A percentile compares a stretch with the other conserved stretches of the same genome.
phyloP scores from a whole-genome alignment of 2,113 vertebrate genomes.

The Pithys albifrons region DNA sequence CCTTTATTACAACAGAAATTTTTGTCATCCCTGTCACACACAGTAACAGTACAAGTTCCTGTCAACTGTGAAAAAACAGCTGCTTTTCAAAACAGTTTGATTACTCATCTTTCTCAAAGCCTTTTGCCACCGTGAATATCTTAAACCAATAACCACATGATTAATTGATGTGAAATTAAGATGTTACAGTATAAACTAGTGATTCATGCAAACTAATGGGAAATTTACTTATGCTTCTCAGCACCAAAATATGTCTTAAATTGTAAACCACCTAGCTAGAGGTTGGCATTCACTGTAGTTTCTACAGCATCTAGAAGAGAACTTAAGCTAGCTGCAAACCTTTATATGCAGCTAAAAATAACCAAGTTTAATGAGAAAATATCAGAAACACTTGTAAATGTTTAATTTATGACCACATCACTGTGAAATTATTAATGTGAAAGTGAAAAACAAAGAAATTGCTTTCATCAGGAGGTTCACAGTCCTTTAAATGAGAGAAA shows the following conservation, averaged over 20 bases:
- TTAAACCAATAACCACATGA: conserved; percentile 9
- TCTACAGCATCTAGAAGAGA: background rate
- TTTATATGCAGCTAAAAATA: conserved; percentile 10
- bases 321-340: background rate
- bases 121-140: background rate
- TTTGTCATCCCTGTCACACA: background rate
- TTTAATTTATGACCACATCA: conserved; percentile 17
- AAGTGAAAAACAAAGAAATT: conserved; percentile 20
- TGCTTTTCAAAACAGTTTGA: background rate
- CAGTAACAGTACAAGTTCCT: background rate
- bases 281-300: background rate
- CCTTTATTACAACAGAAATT: background rate
- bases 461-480: background rate
- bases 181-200: background rate
- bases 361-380: background rate
- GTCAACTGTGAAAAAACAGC: background rate
- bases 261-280: background rate
- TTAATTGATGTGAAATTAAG: conserved; percentile 41
- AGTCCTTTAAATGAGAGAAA: background rate
- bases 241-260: background rate
- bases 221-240: conserved; percentile 1
- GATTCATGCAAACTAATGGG: conserved; percentile 5
- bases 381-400: background rate
- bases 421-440: conserved; percentile 18
- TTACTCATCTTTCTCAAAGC: conserved; percentile 27